phyloP scores from a whole-genome alignment of 2,888 invertebrate genomes.

The Meloe dianella region DNA sequence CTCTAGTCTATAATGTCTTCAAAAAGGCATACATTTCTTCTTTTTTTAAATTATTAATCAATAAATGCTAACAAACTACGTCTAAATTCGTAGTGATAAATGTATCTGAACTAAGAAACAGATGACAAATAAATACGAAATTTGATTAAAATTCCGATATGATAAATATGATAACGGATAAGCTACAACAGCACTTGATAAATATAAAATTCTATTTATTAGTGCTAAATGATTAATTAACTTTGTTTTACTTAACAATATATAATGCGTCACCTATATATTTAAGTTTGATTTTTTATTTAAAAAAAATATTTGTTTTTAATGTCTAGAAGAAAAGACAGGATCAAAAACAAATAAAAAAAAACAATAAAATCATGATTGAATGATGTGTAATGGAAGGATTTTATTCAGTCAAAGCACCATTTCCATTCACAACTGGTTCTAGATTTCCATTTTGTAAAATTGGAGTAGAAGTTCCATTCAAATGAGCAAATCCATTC shows the following conservation, averaged over 20 bases:
- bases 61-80: slow-evolving; percentile 21
- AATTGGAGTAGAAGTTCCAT: slow-evolving; percentile 45
- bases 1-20: slow-evolving; percentile 22
- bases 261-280: slow-evolving; percentile 48
- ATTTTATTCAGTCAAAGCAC: slow-evolving; percentile 30
- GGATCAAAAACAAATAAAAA: neutral
- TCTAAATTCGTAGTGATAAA: slow-evolving; percentile 26
- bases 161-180: slow-evolving; percentile 14
- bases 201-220: slow-evolving; percentile 42
- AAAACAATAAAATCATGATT: slow-evolving; percentile 15
- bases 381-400: slow-evolving; percentile 16
- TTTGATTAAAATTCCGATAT: slow-evolving; percentile 8
- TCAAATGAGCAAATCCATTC: slow-evolving; percentile 49
- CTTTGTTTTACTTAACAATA: slow-evolving; percentile 46
- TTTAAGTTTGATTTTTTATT: slow-evolving; percentile 40
- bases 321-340: neutral
- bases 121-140: slow-evolving; percentile 21
- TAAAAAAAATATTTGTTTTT: slow-evolving; percentile 23
- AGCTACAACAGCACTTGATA: slow-evolving; percentile 32
- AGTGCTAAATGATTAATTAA: slow-evolving; percentile 36
- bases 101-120: slow-evolving; percentile 12
- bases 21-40: neutral
- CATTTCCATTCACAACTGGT: slow-evolving; percentile 35
- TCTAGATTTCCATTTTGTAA: slow-evolving; percentile 45
- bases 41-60: neutral